A percentile compares a stretch with the other conserved stretches of the same genome.
phyloP scores from a whole-genome alignment of 2,888 invertebrate species.

The Yponomeuta malinellus region DNA sequence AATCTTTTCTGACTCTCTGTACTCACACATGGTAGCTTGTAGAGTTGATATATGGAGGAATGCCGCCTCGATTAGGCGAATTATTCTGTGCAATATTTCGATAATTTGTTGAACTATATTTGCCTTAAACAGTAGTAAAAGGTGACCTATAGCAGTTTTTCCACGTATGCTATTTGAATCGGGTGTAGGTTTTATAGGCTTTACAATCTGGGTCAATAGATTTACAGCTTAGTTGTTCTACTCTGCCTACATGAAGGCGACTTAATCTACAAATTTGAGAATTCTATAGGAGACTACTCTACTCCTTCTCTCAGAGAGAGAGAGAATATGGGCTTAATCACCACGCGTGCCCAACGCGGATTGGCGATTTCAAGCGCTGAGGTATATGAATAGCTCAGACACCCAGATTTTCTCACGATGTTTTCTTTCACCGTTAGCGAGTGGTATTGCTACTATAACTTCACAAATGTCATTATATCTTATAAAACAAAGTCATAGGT shows the following conservation, averaged over 20 bases:
- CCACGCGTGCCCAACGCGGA: too few species aligned
- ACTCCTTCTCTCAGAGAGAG: too few species aligned
- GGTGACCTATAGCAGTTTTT: background rate
- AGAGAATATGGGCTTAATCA: too few species aligned
- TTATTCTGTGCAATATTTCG: slow-evolving; percentile 60
- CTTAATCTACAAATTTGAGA: too few species aligned
- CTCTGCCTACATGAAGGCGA: background rate
- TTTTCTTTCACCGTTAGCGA: too few species aligned
- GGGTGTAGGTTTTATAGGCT: background rate
- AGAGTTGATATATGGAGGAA: slow-evolving; percentile 57
- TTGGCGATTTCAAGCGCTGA: too few species aligned
- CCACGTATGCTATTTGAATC: background rate
- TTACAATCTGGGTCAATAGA: background rate
- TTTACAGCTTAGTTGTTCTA: background rate
- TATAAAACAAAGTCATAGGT: too few species aligned
- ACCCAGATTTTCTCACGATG: too few species aligned
- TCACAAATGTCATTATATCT: too few species aligned
- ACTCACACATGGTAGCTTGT: background rate
- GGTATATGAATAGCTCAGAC: too few species aligned
- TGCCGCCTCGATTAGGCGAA: slow-evolving; percentile 55
- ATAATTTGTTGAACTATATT: slow-evolving; percentile 31
- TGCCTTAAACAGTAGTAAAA: background rate
- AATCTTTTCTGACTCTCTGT: background rate
- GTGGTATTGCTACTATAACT: too few species aligned
- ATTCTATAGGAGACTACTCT: too few species aligned